A percentile compares a stretch with the other conserved stretches of the same genome.
Conservation (phyloP, 2,888 invertebrate genomes). For the Acrobasis consociella region DNA sequence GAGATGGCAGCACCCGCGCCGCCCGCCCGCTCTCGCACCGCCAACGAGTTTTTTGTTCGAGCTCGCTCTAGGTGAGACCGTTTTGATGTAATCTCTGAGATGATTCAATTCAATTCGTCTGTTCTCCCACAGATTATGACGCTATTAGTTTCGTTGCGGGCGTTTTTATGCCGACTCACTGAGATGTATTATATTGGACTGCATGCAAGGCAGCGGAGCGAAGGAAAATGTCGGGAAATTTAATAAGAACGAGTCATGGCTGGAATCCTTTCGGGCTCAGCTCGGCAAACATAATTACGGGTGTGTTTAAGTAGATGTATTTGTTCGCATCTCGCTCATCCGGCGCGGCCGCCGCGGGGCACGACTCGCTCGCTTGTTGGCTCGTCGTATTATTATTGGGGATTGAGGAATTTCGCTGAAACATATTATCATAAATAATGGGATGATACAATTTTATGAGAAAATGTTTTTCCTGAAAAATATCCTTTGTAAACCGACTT, state of each 20-base stretch:
- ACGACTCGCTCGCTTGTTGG: slow-evolving; percentile 36
- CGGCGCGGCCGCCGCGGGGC: slow-evolving; percentile 38
- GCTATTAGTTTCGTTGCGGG: slow-evolving; percentile 47
- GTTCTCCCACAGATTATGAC: slow-evolving; percentile 39
- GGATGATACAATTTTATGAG: neutral
- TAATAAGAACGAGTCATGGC: slow-evolving; percentile 36
- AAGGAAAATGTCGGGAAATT: slow-evolving; percentile 33
- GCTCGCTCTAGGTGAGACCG: slow-evolving; percentile 72
- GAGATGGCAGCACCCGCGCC: slow-evolving; percentile 73
- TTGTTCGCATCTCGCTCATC: slow-evolving; percentile 38
- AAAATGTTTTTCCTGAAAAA: neutral
- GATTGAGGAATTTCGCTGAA: slow-evolving; percentile 12
- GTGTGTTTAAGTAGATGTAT: slow-evolving; percentile 38
- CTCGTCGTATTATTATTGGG: slow-evolving; percentile 25
- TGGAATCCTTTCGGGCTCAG: slow-evolving; percentile 29
- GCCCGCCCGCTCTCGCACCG: slow-evolving; percentile 64
- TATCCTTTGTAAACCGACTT: neutral
- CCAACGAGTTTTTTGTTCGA: slow-evolving; percentile 72
- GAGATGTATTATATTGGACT: slow-evolving; percentile 30
- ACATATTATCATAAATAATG: slow-evolving; percentile 12
- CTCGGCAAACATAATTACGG: slow-evolving; percentile 50
- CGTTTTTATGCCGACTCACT: slow-evolving; percentile 34
- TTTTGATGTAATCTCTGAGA: slow-evolving; percentile 75
- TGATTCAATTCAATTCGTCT: slow-evolving; percentile 71
- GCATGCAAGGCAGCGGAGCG: slow-evolving; percentile 4